A percentile compares a stretch with the other conserved stretches of the same genome.
Conservation (phyloP, 2,113 vertebrate genomes). For the Grantiella picta region DNA sequence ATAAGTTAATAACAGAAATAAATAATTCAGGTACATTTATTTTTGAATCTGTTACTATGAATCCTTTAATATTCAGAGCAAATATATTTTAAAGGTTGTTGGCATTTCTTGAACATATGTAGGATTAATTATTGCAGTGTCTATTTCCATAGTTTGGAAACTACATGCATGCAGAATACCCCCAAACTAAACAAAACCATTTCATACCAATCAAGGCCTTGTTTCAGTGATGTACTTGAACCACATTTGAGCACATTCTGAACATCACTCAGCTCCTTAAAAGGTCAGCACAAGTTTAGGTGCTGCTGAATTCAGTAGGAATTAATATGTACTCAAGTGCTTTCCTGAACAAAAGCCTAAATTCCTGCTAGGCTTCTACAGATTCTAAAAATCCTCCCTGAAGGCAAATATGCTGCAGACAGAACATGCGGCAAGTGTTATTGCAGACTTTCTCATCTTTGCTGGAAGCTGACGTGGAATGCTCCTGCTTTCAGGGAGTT, state of each 20-base stretch:
- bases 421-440: neutral
- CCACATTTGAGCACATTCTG: neutral
- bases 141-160: neutral
- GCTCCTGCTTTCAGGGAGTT: neutral
- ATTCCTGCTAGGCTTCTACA: neutral
- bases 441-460: neutral
- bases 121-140: neutral
- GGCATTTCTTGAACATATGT: neutral
- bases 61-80: neutral
- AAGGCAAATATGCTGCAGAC: neutral
- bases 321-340: neutral
- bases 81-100: neutral
- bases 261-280: neutral
- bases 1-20: constrained; percentile 15
- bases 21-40: constrained; percentile 5
- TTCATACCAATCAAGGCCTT: neutral
- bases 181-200: neutral
- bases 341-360: neutral
- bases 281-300: neutral
- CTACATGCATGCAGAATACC: neutral
- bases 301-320: neutral
- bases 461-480: neutral
- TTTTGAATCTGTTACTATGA: neutral
- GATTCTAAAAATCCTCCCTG: neutral
- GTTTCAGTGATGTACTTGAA: neutral